Conservation (phyloP, 2,797 vertebrate species). For the Harpagifer antarcticus region DNA sequence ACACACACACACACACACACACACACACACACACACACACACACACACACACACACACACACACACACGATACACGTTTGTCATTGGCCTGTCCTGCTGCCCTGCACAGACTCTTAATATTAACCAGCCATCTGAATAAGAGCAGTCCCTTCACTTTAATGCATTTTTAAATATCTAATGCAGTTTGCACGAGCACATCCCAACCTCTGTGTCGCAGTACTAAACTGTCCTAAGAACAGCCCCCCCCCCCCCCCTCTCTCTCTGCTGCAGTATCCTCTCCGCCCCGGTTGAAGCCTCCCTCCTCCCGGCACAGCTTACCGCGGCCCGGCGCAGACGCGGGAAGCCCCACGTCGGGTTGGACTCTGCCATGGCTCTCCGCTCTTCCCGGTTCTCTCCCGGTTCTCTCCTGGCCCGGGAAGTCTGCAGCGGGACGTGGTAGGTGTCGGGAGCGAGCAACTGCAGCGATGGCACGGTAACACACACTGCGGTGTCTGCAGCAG, state of each 20-base stretch:
- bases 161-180: neutral
- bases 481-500: constrained; percentile 68
- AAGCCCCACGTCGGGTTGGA: constrained; percentile 88
- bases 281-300: constrained; percentile 68
- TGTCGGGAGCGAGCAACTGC: constrained; percentile 66
- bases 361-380: constrained; percentile 88
- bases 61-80: constrained; percentile 29
- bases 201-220: constrained; percentile 60
- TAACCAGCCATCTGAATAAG: constrained; percentile 1
- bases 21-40: constrained; percentile 8
- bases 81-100: constrained; percentile 66
- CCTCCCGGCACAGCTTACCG: constrained; percentile 86
- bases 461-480: constrained; percentile 52
- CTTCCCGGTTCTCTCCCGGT: constrained; percentile 33
- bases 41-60: constrained; percentile 17
- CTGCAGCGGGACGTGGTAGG: constrained; percentile 72
- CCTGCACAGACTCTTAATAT: constrained; percentile 15
- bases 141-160: neutral
- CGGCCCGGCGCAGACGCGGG: constrained; percentile 90
- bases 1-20: constrained; percentile 23
- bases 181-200: constrained; percentile 27
- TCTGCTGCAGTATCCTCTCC: constrained; percentile 80
- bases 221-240: constrained; percentile 12
- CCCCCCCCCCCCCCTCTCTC: constrained; percentile 4
- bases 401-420: constrained; percentile 54